Evolutionary conservation across 2,113 vertebrate genomes (phyloP).

Genomic region (Heliornis fulica): DNA sequence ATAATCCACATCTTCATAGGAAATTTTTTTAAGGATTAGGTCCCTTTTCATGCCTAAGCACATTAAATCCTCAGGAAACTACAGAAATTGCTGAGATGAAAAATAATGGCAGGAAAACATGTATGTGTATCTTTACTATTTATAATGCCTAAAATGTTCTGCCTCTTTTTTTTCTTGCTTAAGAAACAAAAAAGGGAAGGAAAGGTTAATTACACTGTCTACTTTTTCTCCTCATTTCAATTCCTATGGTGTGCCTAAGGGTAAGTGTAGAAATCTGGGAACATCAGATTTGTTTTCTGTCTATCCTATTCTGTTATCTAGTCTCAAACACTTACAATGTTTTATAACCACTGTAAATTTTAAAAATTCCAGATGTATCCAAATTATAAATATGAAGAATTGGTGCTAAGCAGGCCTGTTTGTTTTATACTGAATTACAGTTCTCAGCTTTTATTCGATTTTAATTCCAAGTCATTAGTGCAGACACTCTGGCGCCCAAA

Average conservation of each 20-base stretch:
- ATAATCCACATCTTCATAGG: constrained; percentile 24
- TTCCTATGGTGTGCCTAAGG: constrained; percentile 30
- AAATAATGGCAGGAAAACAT: background rate
- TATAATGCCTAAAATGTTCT: background rate
- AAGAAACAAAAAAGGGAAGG: background rate
- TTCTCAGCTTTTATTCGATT: constrained; percentile 62
- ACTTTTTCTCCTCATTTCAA: constrained; percentile 9
- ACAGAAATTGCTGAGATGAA: background rate
- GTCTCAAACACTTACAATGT: background rate
- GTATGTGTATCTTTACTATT: background rate
- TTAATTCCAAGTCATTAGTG: constrained; percentile 63
- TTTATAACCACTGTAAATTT: background rate
- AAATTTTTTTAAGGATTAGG: background rate
- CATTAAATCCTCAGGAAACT: constrained; percentile 28
- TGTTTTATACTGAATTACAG: constrained; percentile 32
- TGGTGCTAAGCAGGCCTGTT: background rate
- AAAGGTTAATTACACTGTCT: constrained; percentile 53
- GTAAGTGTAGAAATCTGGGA: background rate
- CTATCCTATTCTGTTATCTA: background rate
- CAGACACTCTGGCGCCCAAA: constrained; percentile 39
- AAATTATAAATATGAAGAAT: background rate
- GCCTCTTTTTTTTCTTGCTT: background rate
- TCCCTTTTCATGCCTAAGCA: constrained; percentile 21
- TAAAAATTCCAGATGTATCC: background rate
- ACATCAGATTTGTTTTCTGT: background rate